phyloP scores from a whole-genome alignment of 2,888 invertebrate species.

The Hypselothyrea guttata region DNA sequence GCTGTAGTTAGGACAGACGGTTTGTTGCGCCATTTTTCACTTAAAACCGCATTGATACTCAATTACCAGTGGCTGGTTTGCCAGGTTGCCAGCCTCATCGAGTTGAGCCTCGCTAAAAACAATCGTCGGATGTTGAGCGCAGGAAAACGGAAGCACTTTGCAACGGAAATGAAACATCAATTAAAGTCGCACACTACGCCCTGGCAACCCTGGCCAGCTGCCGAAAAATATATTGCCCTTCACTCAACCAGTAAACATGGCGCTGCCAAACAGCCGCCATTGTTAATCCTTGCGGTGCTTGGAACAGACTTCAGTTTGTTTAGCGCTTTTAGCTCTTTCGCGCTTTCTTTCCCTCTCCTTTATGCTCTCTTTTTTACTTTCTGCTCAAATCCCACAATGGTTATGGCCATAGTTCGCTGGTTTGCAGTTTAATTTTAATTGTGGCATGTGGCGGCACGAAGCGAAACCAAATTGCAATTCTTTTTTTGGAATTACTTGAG shows the following conservation, averaged over 20 bases:
- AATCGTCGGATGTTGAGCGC: slow-evolving; percentile 62
- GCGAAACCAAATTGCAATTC: too few relatives aligned
- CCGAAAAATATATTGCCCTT: slow-evolving; percentile 54
- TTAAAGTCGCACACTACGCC: slow-evolving; percentile 65
- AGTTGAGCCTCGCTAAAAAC: slow-evolving; percentile 44
- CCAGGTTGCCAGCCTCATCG: slow-evolving; percentile 27
- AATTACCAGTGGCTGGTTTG: slow-evolving; percentile 58
- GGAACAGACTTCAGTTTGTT: background rate
- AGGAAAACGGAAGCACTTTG: slow-evolving; percentile 77
- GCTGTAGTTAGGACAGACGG: background rate
- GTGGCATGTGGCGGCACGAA: slow-evolving; percentile 21
- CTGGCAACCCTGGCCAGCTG: slow-evolving; percentile 34
- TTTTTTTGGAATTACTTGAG: too few relatives aligned
- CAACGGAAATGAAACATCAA: slow-evolving; percentile 80
- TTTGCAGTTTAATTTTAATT: slow-evolving; percentile 55
- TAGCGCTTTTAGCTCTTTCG: background rate
- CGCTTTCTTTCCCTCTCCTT: too few relatives aligned
- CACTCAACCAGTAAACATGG: slow-evolving; percentile 3
- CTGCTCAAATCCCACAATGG: slow-evolving; percentile 26
- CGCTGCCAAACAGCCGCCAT: slow-evolving; percentile 15
- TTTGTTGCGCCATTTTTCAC: slow-evolving; percentile 67
- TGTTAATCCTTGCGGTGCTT: slow-evolving; percentile 46
- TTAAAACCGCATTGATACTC: slow-evolving; percentile 79
- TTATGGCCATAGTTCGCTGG: slow-evolving; percentile 39
- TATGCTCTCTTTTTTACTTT: background rate